Conservation (phyloP, 2,888 invertebrate species). For the Mechanitis messenoides region DNA sequence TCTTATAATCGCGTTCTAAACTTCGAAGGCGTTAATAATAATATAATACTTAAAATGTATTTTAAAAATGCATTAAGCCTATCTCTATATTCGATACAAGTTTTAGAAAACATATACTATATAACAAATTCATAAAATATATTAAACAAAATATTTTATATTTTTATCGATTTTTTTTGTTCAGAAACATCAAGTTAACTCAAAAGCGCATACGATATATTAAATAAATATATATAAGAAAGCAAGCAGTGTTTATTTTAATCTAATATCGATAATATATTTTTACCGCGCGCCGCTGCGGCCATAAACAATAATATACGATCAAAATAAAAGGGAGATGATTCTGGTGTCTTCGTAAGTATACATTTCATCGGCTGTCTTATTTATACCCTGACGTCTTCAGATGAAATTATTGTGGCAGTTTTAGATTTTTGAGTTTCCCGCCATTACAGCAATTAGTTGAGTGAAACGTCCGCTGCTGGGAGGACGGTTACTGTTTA, state of each 20-base stretch:
- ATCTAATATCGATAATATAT: slow-evolving; percentile 7
- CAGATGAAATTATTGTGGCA: slow-evolving; percentile 66
- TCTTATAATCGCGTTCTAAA: too few species aligned
- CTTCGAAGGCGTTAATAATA: too few species aligned
- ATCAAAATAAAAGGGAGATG: slow-evolving; percentile 61
- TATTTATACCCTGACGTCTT: slow-evolving; percentile 69
- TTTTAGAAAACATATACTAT: too few species aligned
- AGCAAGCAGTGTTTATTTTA: neutral
- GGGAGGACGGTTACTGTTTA: slow-evolving; percentile 62
- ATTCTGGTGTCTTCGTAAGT: slow-evolving; percentile 67
- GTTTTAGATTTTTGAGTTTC: slow-evolving; percentile 64
- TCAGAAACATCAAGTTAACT: too few species aligned
- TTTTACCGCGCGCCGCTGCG: slow-evolving; percentile 10
- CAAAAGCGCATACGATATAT: too few species aligned
- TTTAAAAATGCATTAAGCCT: too few species aligned
- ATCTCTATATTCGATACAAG: too few species aligned
- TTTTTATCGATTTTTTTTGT: too few species aligned
- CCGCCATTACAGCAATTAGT: slow-evolving; percentile 73
- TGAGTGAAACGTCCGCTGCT: slow-evolving; percentile 72
- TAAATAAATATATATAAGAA: neutral
- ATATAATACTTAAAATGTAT: too few species aligned
- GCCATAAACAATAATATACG: slow-evolving; percentile 35
- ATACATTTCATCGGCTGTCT: slow-evolving; percentile 68
- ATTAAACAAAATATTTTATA: too few species aligned
- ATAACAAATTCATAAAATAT: too few species aligned